Evolutionary conservation across 2,888 invertebrate species (phyloP), one percentile per base, ranked within the genome.

Genomic region (Tetanocera ferruginea): DNA sequence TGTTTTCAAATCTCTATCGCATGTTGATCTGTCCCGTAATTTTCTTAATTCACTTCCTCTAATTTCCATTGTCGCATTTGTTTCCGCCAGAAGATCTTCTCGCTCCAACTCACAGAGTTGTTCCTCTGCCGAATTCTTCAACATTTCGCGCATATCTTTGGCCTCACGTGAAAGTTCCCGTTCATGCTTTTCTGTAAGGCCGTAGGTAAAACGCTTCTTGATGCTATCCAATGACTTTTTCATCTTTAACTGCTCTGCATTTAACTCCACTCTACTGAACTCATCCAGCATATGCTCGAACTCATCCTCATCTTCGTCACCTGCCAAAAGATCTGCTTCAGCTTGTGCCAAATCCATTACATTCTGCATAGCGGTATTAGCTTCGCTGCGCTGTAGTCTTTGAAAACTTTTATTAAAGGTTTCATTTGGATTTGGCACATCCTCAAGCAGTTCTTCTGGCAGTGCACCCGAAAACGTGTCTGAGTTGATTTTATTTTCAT

Each of bases 221-320:
- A 90, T 90, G 55, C 85, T 88, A 49, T 90, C 89, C 71, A 90
- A 78, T 0, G 89, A 89, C 75, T 89, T 88, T 70, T 88, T 85
- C 85, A 90, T 89, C 81, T 89, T 90, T 1, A 88, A 71, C 73
- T 88, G 88, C n/a, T 88, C 87, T 9, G 86, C 83, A 76, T 88
- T 88, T 3, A 87, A 82, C 69, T 87, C 85, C 3, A 87, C 83
- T 76, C 85, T 87, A 5, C 87, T 86, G 52, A 90, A 83, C 66
- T 86, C 86, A 69, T 87, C 87, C 6, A 90, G 83, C 83, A 90
- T 86, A 62, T 89, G 83, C 80, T 90, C 90, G 57, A 90, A 89
- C 60, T 88, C 88, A 75, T 88, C 87, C 74, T 90, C 89, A 19
- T 84, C 79, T 66, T 87, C 85, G 11, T 85, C 86, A 14, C 86